Evolutionary conservation across 2,113 vertebrate genomes (phyloP).

Genomic region (Vimba vimba): DNA sequence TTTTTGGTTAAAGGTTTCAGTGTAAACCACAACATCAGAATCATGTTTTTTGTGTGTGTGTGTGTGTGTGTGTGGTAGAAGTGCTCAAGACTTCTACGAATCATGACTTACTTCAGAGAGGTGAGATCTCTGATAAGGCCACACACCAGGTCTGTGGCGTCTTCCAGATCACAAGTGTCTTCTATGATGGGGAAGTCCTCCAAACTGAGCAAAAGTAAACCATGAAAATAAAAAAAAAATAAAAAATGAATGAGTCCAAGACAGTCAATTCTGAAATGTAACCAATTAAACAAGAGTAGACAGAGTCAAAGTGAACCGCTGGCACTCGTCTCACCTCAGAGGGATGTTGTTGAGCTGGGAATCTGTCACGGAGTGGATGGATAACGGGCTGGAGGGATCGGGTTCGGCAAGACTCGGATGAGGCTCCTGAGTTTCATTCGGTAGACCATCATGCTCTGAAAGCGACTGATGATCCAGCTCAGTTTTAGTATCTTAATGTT

Average conservation of each 20-base stretch:
- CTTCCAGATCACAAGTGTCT: conserved; percentile 62
- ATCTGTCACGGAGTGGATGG: conserved; percentile 67
- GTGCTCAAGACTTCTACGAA: not conserved
- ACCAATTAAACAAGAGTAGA: not conserved
- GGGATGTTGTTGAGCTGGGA: conserved; percentile 72
- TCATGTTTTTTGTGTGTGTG: not conserved
- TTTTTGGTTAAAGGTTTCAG: not conserved
- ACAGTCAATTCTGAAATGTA: not conserved
- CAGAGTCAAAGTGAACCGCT: not conserved
- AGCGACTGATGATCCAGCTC: not conserved
- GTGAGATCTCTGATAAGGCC: not conserved
- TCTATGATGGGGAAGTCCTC: conserved; percentile 18
- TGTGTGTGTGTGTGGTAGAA: no score
- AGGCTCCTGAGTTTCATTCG: not conserved
- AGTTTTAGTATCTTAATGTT: not conserved
- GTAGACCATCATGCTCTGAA: not conserved
- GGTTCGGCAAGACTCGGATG: not conserved
- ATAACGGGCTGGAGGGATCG: conserved; percentile 44
- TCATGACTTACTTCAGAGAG: not conserved
- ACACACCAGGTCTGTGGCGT: conserved; percentile 70
- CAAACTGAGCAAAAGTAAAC: conserved; percentile 50
- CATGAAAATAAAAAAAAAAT: not conserved
- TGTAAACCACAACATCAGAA: not conserved
- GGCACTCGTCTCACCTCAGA: conserved; percentile 59
- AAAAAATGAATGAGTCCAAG: not conserved